These are phyloP conservation scores for Thera obeliscata DNA, from an alignment of 2,888 invertebrate species.

Conservation along the genomic window DNA sequence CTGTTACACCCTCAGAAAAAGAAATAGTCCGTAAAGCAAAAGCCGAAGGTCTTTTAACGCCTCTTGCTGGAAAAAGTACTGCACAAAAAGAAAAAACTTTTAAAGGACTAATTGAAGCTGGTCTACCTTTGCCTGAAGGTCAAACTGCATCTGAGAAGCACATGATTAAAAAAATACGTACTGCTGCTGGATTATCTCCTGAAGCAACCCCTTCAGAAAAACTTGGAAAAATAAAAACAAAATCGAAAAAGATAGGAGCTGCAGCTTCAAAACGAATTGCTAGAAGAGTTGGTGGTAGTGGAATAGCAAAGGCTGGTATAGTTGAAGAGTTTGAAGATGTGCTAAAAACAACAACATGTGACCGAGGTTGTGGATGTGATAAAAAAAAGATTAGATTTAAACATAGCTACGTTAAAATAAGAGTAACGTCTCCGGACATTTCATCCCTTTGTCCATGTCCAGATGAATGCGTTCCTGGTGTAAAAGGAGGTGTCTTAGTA, in stretches of 20 bases:
- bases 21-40: constrained; percentile 52
- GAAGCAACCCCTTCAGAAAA: constrained; percentile 56
- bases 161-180: constrained; percentile 51
- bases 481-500: constrained; percentile 61
- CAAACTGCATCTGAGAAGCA: constrained; percentile 57
- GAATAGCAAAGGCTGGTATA: constrained; percentile 45
- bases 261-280: constrained; percentile 13
- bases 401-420: constrained; percentile 70
- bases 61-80: constrained; percentile 52
- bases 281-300: constrained; percentile 25
- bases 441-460: constrained; percentile 66
- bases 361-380: constrained; percentile 67
- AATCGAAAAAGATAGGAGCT: constrained; percentile 49
- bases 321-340: constrained; percentile 59
- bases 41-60: constrained; percentile 54
- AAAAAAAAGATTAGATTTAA: constrained; percentile 72
- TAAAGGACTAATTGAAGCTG: constrained; percentile 53
- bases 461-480: constrained; percentile 64
- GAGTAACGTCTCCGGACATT: constrained; percentile 69
- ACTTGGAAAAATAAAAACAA: constrained; percentile 50
- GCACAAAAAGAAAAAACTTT: constrained; percentile 56
- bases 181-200: constrained; percentile 53
- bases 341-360: constrained; percentile 65
- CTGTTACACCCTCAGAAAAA: constrained; percentile 52
- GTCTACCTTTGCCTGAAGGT: constrained; percentile 58